Evolutionary conservation across 2,113 vertebrate species (phyloP), one percentile per base, ranked within the genome.

Genomic region (Helogale parvula): DNA sequence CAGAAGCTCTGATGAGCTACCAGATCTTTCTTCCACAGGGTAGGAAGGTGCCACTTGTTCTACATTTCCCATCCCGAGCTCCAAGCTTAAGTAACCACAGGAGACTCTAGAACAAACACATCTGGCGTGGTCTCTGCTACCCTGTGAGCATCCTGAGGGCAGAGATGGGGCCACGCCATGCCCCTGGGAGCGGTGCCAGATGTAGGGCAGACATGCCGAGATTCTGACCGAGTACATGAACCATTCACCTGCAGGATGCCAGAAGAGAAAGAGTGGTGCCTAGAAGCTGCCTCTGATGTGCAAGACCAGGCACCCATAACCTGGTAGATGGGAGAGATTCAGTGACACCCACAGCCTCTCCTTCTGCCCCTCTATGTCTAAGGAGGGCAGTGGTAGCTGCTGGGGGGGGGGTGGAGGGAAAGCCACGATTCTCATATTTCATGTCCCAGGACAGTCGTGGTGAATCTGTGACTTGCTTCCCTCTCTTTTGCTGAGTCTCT

Each of bases 161-260:
- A 66, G 60, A 41, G n/a, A 25, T 3, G 0, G 23, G 35, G 27
- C 63, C 38, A 21, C 50, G 19, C 38, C 71, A 41, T 33, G 15
- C 33, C 74, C 5, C n/a, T 4, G 0, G 0, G 11, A 25, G 38
- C 25, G 47, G 23, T 17, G n/a, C 25, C 41, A 1, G 3, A 14
- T 8, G 7, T 10, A 25, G 47, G 11, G 33, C 7, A 60, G 68
- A 41, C 68, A 23, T 57, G 35, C 57, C 0, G 0, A 80, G 71
- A 76, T 69, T 68, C 65, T 19, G 17, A 63, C 25, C 23, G 3
- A 31, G 23, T n/a, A 5, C 1, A 0, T 35, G 25, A 71, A 29
- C 21, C 21, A 10, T 9, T 29, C 66, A 27, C 38, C 0, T 19
- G 4, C 14, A 7, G 4, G 33, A 35, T 5, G 3, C 68, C 2